Evolutionary conservation across 1,140 invertebrate genomes (phyloP), one percentile per base, ranked within the genome.

Genomic region (Dendroctonus ponderosae): DNA sequence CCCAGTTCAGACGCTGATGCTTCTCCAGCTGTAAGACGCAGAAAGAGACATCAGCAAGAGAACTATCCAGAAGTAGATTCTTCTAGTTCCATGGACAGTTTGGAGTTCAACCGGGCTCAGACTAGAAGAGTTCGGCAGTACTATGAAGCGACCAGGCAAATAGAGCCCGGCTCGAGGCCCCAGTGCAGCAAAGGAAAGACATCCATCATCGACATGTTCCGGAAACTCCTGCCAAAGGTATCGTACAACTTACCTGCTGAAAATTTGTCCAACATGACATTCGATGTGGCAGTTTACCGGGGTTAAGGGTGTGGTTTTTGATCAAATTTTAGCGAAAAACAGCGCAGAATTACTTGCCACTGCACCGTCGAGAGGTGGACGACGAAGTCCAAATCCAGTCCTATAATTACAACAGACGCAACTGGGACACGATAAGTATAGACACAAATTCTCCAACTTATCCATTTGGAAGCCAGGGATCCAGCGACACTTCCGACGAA

Each of bases 261-360:
- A 39, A 11, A 3, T 56, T 52, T 54, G 12, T 37, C 48, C 11
- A 3, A 26, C 1, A 26, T 26, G 26, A 26, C 26, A 26, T 26
- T 26, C 1, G 26, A 43, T 15, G 44, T 59, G n/a, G 40, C 14
- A 7, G 9, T 59, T 14, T 44, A 15, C 37, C 7, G 12, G n/a
- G 42, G 7, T 37, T 38, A 61, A 15, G 3, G 11, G 14, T 38
- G 40, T 49, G 3, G 26, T 61, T 40, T 42, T 54, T 58, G 15
- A 9, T 49, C 11, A 68, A 68, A 68, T 68, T 68, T 63, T 52
- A 68, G 66, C 66, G 66, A 41, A 62, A 51, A 51, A 48, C 48
- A 39, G 15, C 14, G 7, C 15, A 61, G 9, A 12, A 41, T 42
- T 48, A 59, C 15, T 54, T 68, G 6, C 66, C 66, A 9, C 11